These are phyloP conservation scores for Aurelia aurita complex sp. Pacific DNA, from an alignment of 30 jellyfish, hydroid and myxozoan species.

Conservation along the genomic window DNA sequence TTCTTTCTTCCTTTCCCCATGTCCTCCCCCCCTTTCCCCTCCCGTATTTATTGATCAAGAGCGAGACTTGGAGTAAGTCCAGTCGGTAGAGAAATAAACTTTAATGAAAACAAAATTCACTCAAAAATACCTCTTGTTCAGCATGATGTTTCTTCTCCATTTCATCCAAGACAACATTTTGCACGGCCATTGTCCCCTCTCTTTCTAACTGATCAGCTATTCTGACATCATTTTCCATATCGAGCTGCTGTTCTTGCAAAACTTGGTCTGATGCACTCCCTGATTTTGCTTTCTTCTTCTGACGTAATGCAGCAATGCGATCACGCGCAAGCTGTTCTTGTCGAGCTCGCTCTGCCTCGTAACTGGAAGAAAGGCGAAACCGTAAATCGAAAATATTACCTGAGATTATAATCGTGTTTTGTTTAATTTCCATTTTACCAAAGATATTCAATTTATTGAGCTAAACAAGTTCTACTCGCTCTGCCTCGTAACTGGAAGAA, in stretches of 20 bases:
- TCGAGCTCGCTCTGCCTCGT: constrained; percentile 84
- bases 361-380: constrained; percentile 16
- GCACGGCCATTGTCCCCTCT: constrained; percentile 87
- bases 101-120: too few species aligned
- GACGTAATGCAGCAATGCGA: constrained; percentile 76
- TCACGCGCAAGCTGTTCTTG: constrained; percentile 94
- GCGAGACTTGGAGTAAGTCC: too few species aligned
- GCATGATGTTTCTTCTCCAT: constrained; percentile 87
- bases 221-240: constrained; percentile 75
- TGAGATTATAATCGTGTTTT: too few species aligned
- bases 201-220: constrained; percentile 74
- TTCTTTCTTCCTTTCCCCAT: too few species aligned
- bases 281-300: constrained; percentile 42
- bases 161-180: constrained; percentile 73
- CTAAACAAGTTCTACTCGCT: too few species aligned
- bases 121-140: constrained; percentile 73
- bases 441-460: too few species aligned
- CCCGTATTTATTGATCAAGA: too few species aligned
- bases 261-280: constrained; percentile 47
- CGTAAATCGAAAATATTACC: too few species aligned
- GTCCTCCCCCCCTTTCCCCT: too few species aligned
- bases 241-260: constrained; percentile 57
- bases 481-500: constrained; percentile 11
- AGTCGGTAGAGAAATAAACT: too few species aligned
- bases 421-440: too few species aligned